phyloP scores from a whole-genome alignment of 2,113 vertebrate species.

The Balaeniceps rex region DNA sequence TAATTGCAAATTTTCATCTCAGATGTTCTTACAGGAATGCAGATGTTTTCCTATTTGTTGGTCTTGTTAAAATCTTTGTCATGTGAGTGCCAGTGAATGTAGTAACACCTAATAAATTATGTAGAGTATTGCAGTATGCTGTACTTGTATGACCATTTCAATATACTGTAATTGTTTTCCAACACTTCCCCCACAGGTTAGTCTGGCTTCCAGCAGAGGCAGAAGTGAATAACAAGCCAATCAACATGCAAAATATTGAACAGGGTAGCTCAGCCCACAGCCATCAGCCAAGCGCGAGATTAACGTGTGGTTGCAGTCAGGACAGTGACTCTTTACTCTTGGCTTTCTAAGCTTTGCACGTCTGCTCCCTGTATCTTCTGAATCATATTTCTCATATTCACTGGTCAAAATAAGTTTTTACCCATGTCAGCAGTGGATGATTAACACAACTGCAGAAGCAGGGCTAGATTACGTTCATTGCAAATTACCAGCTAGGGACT shows the following conservation, averaged over 20 bases:
- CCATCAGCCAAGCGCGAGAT: not conserved
- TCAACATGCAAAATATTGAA: slow-evolving; percentile 56
- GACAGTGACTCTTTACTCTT: not conserved
- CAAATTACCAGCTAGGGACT: not conserved
- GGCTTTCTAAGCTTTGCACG: not conserved
- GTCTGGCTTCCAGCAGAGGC: slow-evolving; percentile 58
- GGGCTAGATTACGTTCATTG: not conserved
- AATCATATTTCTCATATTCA: not conserved
- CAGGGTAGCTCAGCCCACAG: not conserved
- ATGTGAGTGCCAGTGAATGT: slow-evolving; percentile 1
- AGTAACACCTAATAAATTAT: slow-evolving; percentile 59
- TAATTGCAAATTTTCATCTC: slow-evolving; percentile 20
- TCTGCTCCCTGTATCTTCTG: not conserved
- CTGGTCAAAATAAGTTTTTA: not conserved
- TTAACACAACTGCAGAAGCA: not conserved
- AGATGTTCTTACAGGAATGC: slow-evolving; percentile 2
- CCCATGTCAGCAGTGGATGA: not conserved
- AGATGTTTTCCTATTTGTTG: slow-evolving; percentile 40
- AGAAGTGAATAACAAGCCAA: slow-evolving; percentile 65
- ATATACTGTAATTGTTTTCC: slow-evolving; percentile 50
- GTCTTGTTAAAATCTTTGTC: slow-evolving; percentile 31
- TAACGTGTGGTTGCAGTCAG: not conserved
- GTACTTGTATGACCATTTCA: slow-evolving; percentile 44
- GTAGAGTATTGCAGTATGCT: slow-evolving; percentile 38
- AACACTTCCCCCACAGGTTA: slow-evolving; percentile 53